phyloP scores from a whole-genome alignment of 2,113 vertebrate genomes.

The Mesembrinibis cayennensis region DNA sequence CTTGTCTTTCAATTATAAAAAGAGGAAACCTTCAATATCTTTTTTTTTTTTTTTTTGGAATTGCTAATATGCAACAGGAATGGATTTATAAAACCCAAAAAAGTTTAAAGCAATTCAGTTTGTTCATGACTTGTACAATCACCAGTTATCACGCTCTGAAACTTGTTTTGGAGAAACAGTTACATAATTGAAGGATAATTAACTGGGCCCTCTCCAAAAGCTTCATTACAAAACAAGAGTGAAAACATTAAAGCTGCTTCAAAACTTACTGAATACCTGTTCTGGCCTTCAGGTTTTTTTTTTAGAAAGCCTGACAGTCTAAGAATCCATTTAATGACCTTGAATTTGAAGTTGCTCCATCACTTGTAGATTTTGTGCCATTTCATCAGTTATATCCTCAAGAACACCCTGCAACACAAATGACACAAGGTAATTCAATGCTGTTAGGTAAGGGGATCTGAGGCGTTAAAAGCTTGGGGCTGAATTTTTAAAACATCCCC shows the following conservation, averaged over 20 bases:
- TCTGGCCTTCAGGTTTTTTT: background rate
- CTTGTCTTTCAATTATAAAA: background rate
- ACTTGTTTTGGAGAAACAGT: background rate
- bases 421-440: conserved; percentile 21
- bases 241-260: background rate
- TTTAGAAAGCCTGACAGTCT: background rate
- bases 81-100: background rate
- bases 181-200: background rate
- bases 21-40: background rate
- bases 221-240: background rate
- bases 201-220: background rate
- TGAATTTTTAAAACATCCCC: background rate
- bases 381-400: conserved; percentile 19
- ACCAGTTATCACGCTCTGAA: background rate
- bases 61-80: background rate
- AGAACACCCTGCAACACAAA: background rate
- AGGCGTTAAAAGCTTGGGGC: background rate
- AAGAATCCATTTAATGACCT: background rate
- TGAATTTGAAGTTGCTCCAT: conserved; percentile 7
- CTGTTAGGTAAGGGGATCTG: background rate
- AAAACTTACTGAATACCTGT: background rate
- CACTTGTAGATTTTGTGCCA: background rate
- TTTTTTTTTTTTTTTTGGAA: background rate
- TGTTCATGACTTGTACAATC: background rate
- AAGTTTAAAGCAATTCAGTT: background rate